Base-by-base conservation (phyloP, 1,140 invertebrate genomes). In the Drosophila sp. region DNA sequence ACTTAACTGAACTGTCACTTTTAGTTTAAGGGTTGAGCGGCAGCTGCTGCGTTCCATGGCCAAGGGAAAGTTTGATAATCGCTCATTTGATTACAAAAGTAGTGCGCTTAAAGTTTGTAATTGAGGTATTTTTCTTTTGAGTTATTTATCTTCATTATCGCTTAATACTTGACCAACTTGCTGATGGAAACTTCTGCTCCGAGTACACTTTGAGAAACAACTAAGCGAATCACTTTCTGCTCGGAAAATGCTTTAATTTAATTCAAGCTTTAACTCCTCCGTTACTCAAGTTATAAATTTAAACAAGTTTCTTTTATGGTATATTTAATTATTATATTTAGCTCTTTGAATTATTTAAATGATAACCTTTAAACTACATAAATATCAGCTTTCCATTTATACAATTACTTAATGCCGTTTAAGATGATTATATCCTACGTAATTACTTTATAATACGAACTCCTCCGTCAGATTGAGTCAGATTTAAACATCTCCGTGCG, bases 131-230 rank as follows among this genome's bases (percentile, higher is more conserved):
- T 81, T 78, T 62, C 78, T 71, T 76, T 48, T 51, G 65, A 87
- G 81, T 86, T 86, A 86, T 86, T 86, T 87, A 86, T 86, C 81
- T 82, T 86, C 81, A 86, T 86, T 86, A 86, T 87, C 81, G 83
- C 75, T 72, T 86, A 81, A 86, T 86, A 65, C 81, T 69, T 66
- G 53, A 53, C 67, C 69, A 63, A 83, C 45, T 84, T 76, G 38
- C 48, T 13, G 43, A 51, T 57, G 16, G 38, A 16, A 43, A 50
- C 53, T 46, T 9, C 50, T 9, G 9, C 27, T 11, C 16, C n/a
- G 36, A 11, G n/a, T 73, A 43, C 74, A 76, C 69, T 45, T 46
- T 7, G 27, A 21, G n/a, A 66, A 71, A 80, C n/a, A 56, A 4
- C 7, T 34, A 2, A 0, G 4, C 6, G 21, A 21, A 21, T 21